Conservation (phyloP, 2,797 vertebrate genomes). For the Salmo trutta region DNA sequence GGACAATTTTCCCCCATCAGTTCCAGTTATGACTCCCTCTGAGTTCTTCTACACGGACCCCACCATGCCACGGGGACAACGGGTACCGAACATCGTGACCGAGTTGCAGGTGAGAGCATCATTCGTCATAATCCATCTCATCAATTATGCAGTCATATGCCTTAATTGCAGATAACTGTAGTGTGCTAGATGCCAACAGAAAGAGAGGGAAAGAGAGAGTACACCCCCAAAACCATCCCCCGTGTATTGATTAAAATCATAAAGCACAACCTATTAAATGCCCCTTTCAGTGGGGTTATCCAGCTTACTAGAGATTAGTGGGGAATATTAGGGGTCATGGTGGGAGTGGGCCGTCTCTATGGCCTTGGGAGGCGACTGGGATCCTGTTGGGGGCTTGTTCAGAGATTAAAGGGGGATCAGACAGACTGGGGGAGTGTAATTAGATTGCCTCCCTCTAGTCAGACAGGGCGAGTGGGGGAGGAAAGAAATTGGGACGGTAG, state of each 20-base stretch:
- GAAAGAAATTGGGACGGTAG: slow-evolving; percentile 24
- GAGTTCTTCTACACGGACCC: slow-evolving; percentile 29
- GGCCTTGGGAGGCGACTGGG: background rate
- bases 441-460: slow-evolving; percentile 34
- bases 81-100: slow-evolving; percentile 47
- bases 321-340: background rate
- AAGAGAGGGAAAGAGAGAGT: background rate
- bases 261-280: background rate
- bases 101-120: slow-evolving; percentile 43
- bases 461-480: slow-evolving; percentile 30
- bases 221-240: background rate
- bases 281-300: slow-evolving; percentile 2
- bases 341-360: background rate
- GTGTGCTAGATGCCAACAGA: background rate
- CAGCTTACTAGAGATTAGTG: slow-evolving; percentile 25
- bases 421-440: slow-evolving; percentile 42
- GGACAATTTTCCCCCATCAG: slow-evolving; percentile 9
- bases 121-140: background rate
- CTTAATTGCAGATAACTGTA: background rate
- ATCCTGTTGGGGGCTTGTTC: background rate
- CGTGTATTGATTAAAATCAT: background rate
- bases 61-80: slow-evolving; percentile 7
- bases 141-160: background rate
- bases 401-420: slow-evolving; percentile 42
- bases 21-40: slow-evolving; percentile 12